Evolutionary conservation across 2,113 vertebrate genomes (phyloP).

Genomic region (Cricetomys ansorgei): DNA sequence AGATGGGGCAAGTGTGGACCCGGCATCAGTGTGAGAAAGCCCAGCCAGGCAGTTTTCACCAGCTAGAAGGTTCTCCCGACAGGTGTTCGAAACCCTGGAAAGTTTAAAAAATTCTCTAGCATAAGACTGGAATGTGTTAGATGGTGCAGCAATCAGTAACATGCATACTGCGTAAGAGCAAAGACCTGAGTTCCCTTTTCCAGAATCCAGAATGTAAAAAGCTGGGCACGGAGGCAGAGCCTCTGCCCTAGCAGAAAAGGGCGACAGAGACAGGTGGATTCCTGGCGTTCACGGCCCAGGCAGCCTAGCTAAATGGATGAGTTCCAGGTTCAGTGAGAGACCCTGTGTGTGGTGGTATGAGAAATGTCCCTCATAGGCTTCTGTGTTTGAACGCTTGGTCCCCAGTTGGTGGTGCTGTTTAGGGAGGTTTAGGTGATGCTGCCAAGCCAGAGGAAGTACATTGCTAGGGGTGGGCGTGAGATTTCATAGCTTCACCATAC

Average conservation of each 20-base stretch:
- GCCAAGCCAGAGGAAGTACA: neutral
- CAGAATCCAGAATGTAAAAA: neutral
- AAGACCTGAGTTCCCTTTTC: neutral
- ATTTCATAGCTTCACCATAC: neutral
- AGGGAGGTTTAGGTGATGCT: neutral
- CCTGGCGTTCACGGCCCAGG: neutral
- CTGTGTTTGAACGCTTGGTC: neutral
- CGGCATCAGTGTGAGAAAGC: neutral
- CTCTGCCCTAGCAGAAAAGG: neutral
- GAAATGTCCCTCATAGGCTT: neutral
- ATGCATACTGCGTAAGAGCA: too few species aligned
- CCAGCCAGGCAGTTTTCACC: neutral
- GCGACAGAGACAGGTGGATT: neutral
- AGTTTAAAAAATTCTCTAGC: neutral
- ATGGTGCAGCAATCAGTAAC: neutral
- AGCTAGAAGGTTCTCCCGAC: neutral
- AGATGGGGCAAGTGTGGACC: constrained; percentile 6
- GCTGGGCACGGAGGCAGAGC: neutral
- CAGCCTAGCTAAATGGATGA: neutral
- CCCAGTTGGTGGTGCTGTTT: neutral
- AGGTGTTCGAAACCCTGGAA: neutral
- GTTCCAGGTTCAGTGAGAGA: neutral
- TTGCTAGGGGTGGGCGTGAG: neutral
- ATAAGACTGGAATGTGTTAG: too few species aligned
- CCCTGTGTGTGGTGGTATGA: neutral